Conservation (phyloP, 2,797 vertebrate species). For the Tenualosa ilisha region DNA sequence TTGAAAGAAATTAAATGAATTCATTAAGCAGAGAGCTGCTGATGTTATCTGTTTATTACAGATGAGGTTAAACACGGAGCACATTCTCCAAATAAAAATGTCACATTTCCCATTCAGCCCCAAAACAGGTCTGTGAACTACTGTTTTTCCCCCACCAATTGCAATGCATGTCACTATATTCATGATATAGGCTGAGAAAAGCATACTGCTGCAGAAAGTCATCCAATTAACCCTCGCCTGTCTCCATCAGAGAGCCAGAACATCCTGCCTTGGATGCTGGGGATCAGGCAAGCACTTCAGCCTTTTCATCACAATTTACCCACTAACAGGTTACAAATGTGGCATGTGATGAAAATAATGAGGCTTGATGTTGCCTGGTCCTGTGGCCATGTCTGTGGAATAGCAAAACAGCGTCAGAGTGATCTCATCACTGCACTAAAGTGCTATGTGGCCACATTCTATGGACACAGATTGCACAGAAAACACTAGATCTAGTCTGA, state of each 20-base stretch:
- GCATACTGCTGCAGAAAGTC: constrained; percentile 44
- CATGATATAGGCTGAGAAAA: constrained; percentile 44
- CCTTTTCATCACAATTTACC: constrained; percentile 75
- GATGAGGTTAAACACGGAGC: constrained; percentile 55
- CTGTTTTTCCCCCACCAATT: constrained; percentile 11
- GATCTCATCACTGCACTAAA: neutral
- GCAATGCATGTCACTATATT: constrained; percentile 41
- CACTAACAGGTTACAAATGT: constrained; percentile 77
- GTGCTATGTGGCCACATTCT: neutral
- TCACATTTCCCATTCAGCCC: constrained; percentile 42
- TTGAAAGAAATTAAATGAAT: constrained; percentile 49
- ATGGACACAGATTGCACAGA: neutral
- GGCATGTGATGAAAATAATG: constrained; percentile 80
- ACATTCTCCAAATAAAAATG: constrained; percentile 53
- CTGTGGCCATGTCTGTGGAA: constrained; percentile 67
- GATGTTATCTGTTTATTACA: constrained; percentile 53
- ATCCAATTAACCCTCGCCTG: constrained; percentile 54
- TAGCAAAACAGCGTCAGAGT: constrained; percentile 60
- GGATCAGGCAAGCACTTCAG: constrained; percentile 52
- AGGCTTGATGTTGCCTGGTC: constrained; percentile 76
- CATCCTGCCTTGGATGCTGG: constrained; percentile 48
- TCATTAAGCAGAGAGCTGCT: constrained; percentile 49
- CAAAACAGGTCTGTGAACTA: constrained; percentile 37
- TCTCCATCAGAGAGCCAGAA: constrained; percentile 46
- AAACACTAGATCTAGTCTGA: neutral